Evolutionary conservation across 2,113 vertebrate species (phyloP), one percentile per base, ranked within the genome.

Genomic region (Micronycteris hirsuta): DNA sequence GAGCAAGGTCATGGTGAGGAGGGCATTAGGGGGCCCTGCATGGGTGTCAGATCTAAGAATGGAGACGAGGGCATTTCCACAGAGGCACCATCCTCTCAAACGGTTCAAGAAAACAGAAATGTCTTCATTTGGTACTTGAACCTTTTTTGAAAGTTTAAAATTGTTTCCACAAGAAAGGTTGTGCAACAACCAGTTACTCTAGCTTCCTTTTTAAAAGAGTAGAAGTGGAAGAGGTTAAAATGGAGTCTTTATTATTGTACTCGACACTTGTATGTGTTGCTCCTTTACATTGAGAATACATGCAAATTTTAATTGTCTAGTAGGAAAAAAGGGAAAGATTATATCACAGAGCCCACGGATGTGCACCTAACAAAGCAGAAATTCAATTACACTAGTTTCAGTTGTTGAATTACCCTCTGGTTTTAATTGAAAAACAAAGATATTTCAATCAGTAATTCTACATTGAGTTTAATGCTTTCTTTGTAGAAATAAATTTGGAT

Each of bases 381-480:
- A 76, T 71, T 47, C 2, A 10, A 85, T 96, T 95, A 45, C 14
- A 38, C 45, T 86, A 47, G 28, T 91, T 90, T 92, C 52, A 85
- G 16, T 52, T 73, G 49, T 85, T 89, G 33, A 70, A 78, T 94
- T 74, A 82, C n/a, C 24, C 9, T 92, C 31, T 71, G 47, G 26
- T 96, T 95, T 94, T 83, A 84, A 81, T 22, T 93, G 26, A 65
- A 89, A 89, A 94, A 78, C 19, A 83, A 73, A 93, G 22, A 78
- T 81, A 74, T 61, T 93, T 93, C 49, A 63, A 2, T 82, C 89
- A 70, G 26, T 56, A 91, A 58, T 91, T 96, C 15, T 71, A 54
- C 15, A 74, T 74, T 38, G 14, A 74, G 16, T 43, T 58, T 86
- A 93, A 28, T 91, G 26, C 81, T 56, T 94, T 84, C 68, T 56